Base-by-base conservation (phyloP, 2,113 vertebrate species). In the Helogale parvula region DNA sequence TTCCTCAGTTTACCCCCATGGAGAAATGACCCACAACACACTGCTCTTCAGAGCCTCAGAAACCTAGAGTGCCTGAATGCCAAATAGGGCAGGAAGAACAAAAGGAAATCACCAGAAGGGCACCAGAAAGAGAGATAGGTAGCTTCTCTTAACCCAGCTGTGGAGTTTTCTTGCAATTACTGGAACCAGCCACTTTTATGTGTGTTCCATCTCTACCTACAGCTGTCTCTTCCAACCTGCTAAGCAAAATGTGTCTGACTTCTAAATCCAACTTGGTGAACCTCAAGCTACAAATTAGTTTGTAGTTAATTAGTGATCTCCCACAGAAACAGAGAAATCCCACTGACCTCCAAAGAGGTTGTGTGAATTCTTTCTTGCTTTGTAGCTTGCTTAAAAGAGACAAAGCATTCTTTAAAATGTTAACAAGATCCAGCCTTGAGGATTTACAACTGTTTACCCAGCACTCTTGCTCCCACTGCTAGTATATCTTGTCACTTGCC, bases 381-480 rank as follows among this genome's bases (percentile, higher is more conserved):
- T 87, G 14, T 65, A 41, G 63, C 54, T 87, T 83, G 45, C 68
- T 93, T 76, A 33, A 76, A 87, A 80, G 33, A 74, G 38, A 63
- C 89, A 82, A 94, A 77, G 63, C 9, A 27, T 33, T 96, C 93
- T 89, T 76, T 81, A 83, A 94, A 92, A 81, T 54, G 52, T 85
- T 65, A 85, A 85, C 95, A 29, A 69, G 27, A 12, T 27, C 93
- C 60, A 81, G 68, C 16, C 7, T 31, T 23, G 41, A 79, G 50
- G 10, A 57, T 86, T 91, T 83, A 96, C 79, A 69, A 21, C 47
- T 25, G 57, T 94, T 95, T 87, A 68, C 85, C 66, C 35, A 69
- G 66, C 45, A 57, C 17, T 3, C 7, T 71, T 63, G 88, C 60
- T 88, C 82, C 57, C 31, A 52, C 74, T 52, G 47, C 66, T 85